Percentiles rank a stretch among this genome's conserved stretches.
phyloP scores from a whole-genome alignment of 2,888 invertebrate genomes.

The Netelia melanura region DNA sequence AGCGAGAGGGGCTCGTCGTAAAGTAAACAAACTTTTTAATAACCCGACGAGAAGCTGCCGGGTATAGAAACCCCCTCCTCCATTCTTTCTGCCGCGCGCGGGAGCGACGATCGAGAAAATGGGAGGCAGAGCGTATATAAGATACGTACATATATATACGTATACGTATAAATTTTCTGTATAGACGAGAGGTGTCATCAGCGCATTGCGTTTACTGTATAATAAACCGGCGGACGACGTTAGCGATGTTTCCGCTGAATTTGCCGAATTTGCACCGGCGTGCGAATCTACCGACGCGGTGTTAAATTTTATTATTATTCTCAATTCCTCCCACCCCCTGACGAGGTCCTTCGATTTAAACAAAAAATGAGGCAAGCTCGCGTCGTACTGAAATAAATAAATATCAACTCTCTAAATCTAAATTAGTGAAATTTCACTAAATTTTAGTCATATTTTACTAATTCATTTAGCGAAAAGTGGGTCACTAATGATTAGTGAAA shows the following conservation, averaged over 20 bases:
- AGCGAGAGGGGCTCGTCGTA: conserved; percentile 62
- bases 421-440: too few species aligned
- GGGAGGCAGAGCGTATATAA: not conserved
- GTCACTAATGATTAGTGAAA: too few species aligned
- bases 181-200: conserved; percentile 12
- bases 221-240: not conserved
- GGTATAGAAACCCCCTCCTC: not conserved
- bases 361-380: too few species aligned
- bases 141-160: not conserved
- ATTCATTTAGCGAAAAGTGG: too few species aligned
- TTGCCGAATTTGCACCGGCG: not conserved
- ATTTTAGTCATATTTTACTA: too few species aligned
- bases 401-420: too few species aligned
- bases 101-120: conserved; percentile 8
- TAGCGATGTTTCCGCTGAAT: conserved; percentile 10
- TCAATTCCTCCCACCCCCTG: not conserved
- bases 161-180: conserved; percentile 1
- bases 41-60: conserved; percentile 37
- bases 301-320: conserved; percentile 25
- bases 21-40: conserved; percentile 78
- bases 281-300: conserved; percentile 3
- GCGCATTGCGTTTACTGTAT: not conserved
- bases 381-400: too few species aligned
- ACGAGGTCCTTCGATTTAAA: not conserved
- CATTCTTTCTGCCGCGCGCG: not conserved